Conservation (phyloP, 2,797 vertebrate species). For the Helarctos malayanus region DNA sequence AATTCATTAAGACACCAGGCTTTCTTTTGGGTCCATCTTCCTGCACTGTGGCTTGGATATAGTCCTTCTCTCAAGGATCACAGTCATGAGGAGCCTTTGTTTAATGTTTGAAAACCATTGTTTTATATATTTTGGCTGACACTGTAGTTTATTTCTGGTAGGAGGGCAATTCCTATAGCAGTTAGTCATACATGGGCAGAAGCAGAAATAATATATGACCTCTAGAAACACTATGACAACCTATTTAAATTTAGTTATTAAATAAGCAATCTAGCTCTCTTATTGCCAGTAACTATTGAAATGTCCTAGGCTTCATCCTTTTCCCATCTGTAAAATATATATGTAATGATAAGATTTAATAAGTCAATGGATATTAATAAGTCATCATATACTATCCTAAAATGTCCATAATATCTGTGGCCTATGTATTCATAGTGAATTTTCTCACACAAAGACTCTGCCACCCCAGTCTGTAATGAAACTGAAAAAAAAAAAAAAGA, state of each 20-base stretch:
- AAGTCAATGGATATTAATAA: neutral
- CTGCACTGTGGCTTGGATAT: neutral
- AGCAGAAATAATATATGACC: neutral
- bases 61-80: neutral
- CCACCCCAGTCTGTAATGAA: neutral
- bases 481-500: neutral
- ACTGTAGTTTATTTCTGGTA: neutral
- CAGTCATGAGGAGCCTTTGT: neutral
- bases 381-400: neutral
- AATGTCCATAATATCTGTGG: neutral
- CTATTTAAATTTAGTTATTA: neutral
- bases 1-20: neutral
- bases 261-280: neutral
- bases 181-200: neutral
- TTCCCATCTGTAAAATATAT: neutral
- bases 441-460: neutral
- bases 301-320: neutral
- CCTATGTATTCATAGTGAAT: neutral
- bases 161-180: neutral
- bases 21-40: neutral
- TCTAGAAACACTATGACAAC: neutral
- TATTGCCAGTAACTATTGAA: neutral
- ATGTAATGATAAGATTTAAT: neutral
- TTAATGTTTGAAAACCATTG: neutral
- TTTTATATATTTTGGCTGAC: neutral